Base-by-base conservation (phyloP, 1,140 invertebrate genomes). In the Lasioglossum baleicum region DNA sequence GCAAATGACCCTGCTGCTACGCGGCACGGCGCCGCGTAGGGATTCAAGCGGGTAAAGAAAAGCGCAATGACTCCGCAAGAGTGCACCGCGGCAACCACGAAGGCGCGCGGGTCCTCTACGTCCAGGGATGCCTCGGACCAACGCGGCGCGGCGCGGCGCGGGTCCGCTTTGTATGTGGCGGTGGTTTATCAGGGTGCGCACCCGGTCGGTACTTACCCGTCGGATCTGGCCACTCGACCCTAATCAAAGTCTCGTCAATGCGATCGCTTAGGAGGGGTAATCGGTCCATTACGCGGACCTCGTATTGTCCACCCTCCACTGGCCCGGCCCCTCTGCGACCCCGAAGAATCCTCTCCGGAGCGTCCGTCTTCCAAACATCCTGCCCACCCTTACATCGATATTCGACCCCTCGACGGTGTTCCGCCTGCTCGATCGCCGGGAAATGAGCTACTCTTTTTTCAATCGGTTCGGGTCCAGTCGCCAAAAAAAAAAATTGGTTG, bases 211-310 rank as follows among this genome's bases (percentile, higher is more conserved):
- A 91, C 90, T 92, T 91, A 90, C 88, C 88, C 89, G 87, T 91
- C 91, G 92, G 89, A 92, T 92, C 90, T 83, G 89, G 85, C 92
- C 89, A 92, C 92, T 92, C 92, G 90, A 92, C 92, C 92, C 92
- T 92, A 93, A 93, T 93, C 92, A 93, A 93, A 93, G 90, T 93
- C 92, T 93, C 91, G 91, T 93, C 91, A 93, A 92, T 92, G 86
- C 89, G 89, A 92, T 92, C 90, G 88, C 82, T 75, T 88, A 88
- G 91, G 89, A 88, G 88, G 91, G 90, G 90, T 93, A 93, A 93
- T 93, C 92, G 92, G 87, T 91, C 92, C 91, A 93, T 93, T 93
- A 93, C 92, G 88, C 86, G 90, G 86, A 87, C 89, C 73, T 76
- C 53, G 90, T 88, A 88, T 89, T 91, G 91, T 92, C 91, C 90